Percentiles rank a stretch among this genome's conserved stretches.
Conservation (phyloP, 1,140 invertebrate genomes). For the Cylas formicarius region DNA sequence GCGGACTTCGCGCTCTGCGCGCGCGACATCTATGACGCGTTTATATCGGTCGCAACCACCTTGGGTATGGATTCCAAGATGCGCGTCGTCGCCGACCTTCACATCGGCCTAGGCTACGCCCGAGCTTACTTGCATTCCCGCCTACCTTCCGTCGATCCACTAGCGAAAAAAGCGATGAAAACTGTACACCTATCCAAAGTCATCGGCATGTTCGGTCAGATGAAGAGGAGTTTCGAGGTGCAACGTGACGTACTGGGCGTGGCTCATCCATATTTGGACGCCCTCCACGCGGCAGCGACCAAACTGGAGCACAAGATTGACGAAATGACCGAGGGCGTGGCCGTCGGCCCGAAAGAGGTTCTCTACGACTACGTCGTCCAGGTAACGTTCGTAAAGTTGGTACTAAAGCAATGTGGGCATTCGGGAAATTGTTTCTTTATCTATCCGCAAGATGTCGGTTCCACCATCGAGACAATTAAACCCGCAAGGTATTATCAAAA, state of each 20-base stretch:
- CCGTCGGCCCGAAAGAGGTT: slow-evolving; percentile 36
- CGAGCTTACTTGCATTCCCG: slow-evolving; percentile 36
- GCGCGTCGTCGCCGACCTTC: slow-evolving; percentile 22
- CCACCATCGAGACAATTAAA: too few relatives aligned
- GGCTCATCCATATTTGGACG: slow-evolving; percentile 36
- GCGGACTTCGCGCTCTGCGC: too few relatives aligned
- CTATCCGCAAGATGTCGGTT: too few relatives aligned
- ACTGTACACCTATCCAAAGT: slow-evolving; percentile 59
- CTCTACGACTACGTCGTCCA: slow-evolving; percentile 16
- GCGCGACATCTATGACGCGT: too few relatives aligned
- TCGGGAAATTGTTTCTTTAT: slow-evolving; percentile 17
- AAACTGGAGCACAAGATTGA: slow-evolving; percentile 37
- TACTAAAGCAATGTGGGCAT: slow-evolving; percentile 40
- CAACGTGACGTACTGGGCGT: slow-evolving; percentile 30
- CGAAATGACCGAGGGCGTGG: slow-evolving; percentile 43
- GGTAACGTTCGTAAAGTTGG: too few relatives aligned
- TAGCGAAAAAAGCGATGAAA: slow-evolving; percentile 63
- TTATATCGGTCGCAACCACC: too few relatives aligned
- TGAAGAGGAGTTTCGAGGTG: slow-evolving; percentile 29
- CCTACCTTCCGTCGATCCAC: slow-evolving; percentile 60
- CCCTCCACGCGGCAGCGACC: slow-evolving; percentile 37
- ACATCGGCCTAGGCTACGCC: slow-evolving; percentile 30
- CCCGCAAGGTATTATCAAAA: too few relatives aligned
- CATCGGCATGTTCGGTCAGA: slow-evolving; percentile 26
- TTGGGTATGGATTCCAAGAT: slow-evolving; percentile 2